Base-by-base conservation (phyloP, 2,113 vertebrate species). In the Tringa solitaria region DNA sequence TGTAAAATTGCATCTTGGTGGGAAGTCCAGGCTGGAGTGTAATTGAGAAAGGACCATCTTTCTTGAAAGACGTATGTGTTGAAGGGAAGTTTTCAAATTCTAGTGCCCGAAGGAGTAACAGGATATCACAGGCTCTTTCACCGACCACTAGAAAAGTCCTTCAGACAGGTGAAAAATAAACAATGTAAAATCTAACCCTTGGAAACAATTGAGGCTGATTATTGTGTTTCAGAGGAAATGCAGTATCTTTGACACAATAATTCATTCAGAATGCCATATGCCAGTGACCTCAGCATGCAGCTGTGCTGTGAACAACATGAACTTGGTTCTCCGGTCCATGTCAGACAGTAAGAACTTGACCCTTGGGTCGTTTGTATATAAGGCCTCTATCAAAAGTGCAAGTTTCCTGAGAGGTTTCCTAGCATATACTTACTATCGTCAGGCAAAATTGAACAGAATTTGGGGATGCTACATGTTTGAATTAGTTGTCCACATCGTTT, bases 21-120 rank as follows among this genome's bases (percentile, higher is more conserved):
- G 12, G 32, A 90, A 78, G 18, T 22, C 17, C 22, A 32, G 24
- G 23, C 13, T 26, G 22, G 33, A 28, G 2, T 1, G 0, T 51
- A 9, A 11, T 82, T 76, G 30, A 54, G 24, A 75, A 77, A 39
- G 11, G 8, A 43, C 6, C 8, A 14, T 13, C 4, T n/a, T 67
- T 67, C 46, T 9, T 35, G 27, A 17, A 77, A 78, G 8, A 12
- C 1, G 1, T 41, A 13, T 0, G 0, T 12, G 6, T 41, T 24
- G 27, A 88, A 82, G 7, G 23, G 8, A 59, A 46, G 5, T 53
- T 51, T 84, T 64, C 19, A 89, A 74, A 75, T 22, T 70, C 2
- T 37, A 13, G 9, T 79, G 5, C 22, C 37, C 39, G 17, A 60
- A 63, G 5, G 33, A n/a, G 9, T 41, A 54, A 41, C 8, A 60